Conservation (phyloP, 2,888 invertebrate genomes). For the Campaea margaritaria region DNA sequence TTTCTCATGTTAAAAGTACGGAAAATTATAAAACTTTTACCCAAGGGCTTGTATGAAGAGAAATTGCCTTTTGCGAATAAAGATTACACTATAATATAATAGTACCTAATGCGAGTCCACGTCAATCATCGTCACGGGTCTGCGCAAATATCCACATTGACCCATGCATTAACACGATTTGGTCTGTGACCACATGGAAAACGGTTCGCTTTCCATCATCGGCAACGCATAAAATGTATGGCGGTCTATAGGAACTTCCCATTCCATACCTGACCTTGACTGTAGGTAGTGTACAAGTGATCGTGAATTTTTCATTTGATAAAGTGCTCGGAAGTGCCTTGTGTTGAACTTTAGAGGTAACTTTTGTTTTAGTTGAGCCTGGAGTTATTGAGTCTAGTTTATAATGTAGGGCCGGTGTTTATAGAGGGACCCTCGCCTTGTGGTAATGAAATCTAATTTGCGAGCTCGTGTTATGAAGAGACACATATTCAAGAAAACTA, state of each 20-base stretch:
- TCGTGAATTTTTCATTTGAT: constrained; percentile 36
- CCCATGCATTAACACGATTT: constrained; percentile 75
- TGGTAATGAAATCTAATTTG: constrained; percentile 17
- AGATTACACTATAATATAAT: neutral
- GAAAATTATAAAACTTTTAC: too few relatives aligned
- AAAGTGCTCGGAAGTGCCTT: constrained; percentile 32
- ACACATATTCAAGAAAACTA: constrained; percentile 7
- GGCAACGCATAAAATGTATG: constrained; percentile 64
- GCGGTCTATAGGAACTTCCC: constrained; percentile 54
- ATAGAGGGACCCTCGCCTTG: constrained; percentile 21
- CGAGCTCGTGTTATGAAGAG: constrained; percentile 9
- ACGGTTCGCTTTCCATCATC: constrained; percentile 67
- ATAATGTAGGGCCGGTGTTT: constrained; percentile 26
- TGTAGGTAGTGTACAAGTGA: constrained; percentile 36
- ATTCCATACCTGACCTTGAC: constrained; percentile 67
- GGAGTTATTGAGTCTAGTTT: constrained; percentile 30
- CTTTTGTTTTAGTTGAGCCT: constrained; percentile 43
- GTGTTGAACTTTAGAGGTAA: constrained; percentile 40
- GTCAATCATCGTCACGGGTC: constrained; percentile 56
- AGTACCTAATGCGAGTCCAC: neutral
- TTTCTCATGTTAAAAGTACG: too few relatives aligned
- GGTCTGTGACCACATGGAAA: constrained; percentile 70
- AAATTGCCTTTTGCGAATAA: too few relatives aligned
- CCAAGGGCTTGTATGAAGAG: too few relatives aligned
- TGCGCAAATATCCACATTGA: constrained; percentile 52